Evolutionary conservation across 2,888 invertebrate genomes (phyloP), one percentile per base, ranked within the genome.

Genomic region (Mystacides longicornis): DNA sequence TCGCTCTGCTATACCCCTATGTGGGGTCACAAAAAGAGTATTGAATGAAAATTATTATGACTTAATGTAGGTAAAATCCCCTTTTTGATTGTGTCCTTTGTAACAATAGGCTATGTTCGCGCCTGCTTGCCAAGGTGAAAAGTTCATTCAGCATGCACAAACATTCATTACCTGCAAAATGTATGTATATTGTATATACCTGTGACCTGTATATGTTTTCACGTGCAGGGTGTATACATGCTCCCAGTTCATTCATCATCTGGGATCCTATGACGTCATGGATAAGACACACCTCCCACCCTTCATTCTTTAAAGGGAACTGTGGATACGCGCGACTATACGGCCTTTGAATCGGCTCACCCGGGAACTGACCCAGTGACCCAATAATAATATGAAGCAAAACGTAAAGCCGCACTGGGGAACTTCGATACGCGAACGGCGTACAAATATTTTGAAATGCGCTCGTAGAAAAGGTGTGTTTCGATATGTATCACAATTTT

Each of bases 361-460:
- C 60, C 58, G 54, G 60, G 60, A 58, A 51, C 16, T 54, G 60
- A 60, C 60, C 60, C 58, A 60, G 58, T 60, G 55, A 60, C 60
- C 60, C 56, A 58, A 33, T n/a, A n/a, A n/a, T n/a, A n/a, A n/a
- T 51, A 59, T 56, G 46, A 23, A 48, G 52, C 57, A 53, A 45
- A 51, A 47, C 55, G 49, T 55, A 49, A 51, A 55, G 55, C 51
- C 49, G 49, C 49, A 22, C n/a, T 37, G 3, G 14, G 7, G 3
- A 37, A 33, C 16, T 18, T 16, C 23, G 23, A 3, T n/a, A 37
- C 14, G 14, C 14, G 14, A 37, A 37, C 37, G 14, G 14, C 3
- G 14, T 37, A 37, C 37, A 37, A 37, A 14, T 14, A 37, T 37
- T 7, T 37, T 37, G 37, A 3, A 37, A 37, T 37, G 37, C 37